These are phyloP conservation scores for Panurus biarmicus DNA, from an alignment of 2,113 vertebrate genomes.

Conservation along the genomic window DNA sequence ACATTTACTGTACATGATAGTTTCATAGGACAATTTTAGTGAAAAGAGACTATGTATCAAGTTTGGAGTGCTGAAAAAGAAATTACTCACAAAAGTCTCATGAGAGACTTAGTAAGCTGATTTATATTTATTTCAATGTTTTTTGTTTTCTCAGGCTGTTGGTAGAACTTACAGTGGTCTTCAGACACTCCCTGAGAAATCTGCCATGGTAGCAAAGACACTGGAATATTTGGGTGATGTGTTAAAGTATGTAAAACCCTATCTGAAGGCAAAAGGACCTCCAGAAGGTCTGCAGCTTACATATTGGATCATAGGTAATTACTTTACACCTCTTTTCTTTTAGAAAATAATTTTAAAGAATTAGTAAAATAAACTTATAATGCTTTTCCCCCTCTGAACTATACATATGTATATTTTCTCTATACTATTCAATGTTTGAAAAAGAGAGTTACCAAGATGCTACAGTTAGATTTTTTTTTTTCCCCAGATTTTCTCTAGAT, in stretches of 20 bases:
- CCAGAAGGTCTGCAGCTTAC: conserved; percentile 84
- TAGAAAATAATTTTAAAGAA: not conserved
- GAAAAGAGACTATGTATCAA: not conserved
- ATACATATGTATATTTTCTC: not conserved
- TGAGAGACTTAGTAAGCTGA: not conserved
- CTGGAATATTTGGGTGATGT: conserved; percentile 90
- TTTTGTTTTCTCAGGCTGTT: conserved; percentile 77
- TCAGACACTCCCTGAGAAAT: conserved; percentile 83
- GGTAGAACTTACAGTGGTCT: conserved; percentile 79
- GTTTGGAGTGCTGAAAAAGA: not conserved
- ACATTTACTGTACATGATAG: too few species aligned
- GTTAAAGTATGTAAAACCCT: conserved; percentile 90
- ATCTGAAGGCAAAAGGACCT: conserved; percentile 81
- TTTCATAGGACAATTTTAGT: not conserved
- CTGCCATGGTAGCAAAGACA: conserved; percentile 82
- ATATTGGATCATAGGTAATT: conserved; percentile 85
- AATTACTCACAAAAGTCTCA: not conserved
- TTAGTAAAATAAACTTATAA: not conserved
- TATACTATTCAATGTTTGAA: not conserved
- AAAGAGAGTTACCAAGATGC: not conserved
- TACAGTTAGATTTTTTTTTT: not conserved
- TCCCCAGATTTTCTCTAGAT: not conserved
- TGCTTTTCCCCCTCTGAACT: not conserved
- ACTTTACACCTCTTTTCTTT: not conserved
- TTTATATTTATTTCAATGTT: not conserved